Percentiles rank a stretch among this genome's conserved stretches.
These are phyloP conservation scores for Balearica regulorum DNA, from an alignment of 2,797 vertebrate species.

Conservation along the genomic window DNA sequence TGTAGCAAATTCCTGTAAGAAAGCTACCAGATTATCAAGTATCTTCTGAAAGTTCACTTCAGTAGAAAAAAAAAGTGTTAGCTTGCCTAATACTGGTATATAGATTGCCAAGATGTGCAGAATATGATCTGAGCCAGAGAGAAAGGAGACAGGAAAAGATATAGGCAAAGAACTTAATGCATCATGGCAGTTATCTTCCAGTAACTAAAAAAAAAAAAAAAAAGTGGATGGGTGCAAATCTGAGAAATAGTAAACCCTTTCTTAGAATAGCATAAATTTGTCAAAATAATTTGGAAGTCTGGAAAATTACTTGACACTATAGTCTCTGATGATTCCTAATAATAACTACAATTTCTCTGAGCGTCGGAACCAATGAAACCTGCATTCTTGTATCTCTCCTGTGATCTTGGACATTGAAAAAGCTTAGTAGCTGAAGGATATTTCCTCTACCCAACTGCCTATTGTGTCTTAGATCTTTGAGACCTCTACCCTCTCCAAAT, in stretches of 20 bases:
- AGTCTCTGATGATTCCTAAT: background rate
- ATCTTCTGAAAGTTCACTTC: background rate
- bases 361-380: background rate
- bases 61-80: background rate
- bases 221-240: background rate
- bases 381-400: background rate
- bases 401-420: background rate
- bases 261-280: background rate
- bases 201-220: background rate
- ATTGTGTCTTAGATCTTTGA: background rate
- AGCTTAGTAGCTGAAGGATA: background rate
- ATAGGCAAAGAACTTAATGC: background rate
- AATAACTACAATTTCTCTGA: background rate
- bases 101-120: background rate
- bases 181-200: background rate
- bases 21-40: background rate
- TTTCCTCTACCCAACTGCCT: background rate
- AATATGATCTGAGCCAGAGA: background rate
- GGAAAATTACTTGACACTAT: background rate
- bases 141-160: background rate
- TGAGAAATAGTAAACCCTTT: fast-evolving
- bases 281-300: background rate
- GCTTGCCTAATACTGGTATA: background rate
- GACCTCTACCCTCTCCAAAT: background rate
- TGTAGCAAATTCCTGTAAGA: background rate